Base-by-base conservation (phyloP, 2,797 vertebrate species). In the Sebastiscus tertius region DNA sequence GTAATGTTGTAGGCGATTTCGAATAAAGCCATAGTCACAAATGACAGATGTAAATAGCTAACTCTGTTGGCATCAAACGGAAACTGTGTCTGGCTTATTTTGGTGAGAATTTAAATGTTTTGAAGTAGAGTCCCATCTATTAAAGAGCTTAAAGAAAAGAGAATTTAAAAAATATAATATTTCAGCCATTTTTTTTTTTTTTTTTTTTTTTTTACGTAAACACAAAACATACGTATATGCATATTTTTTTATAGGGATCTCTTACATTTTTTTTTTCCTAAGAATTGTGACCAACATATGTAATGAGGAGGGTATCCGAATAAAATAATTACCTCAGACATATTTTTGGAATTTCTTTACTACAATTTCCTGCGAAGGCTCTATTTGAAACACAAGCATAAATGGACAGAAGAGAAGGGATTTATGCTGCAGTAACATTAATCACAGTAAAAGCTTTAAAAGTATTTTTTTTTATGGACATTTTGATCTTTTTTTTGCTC, bases 151-250 rank as follows among this genome's bases (percentile, higher is more conserved):
- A 22, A 22, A 54, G n/a, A 54, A 22, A 22, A 54, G n/a, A 46
- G 39, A 46, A 46, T 1, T 46, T 0, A 18, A 59, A 16, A 59
- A 58, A 58, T 58, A 24, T 54, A 8, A 46, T 20, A 46, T 46
- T 46, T 13, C 12, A 22, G n/a, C 52, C 52, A 24, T 55, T 24
- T 3, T 0, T 6, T 3, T 46, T 55, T 55, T 0, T 6, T 3
- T 46, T 55, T 55, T 3, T 0, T 6, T 3, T 46, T 55, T 55
- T 58, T 59, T 11, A 22, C 18, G 8, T 9, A 22, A 54, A 31
- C 27, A 20, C 18, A 31, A 13, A 24, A 39, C 22, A 24, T 26
- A 39, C 22, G 16, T 26, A 22, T 22, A 42, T 22, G 16, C 8
- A 16, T 8, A 26, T 42, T 26, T 46, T 59, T 46, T 59, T 1